Evolutionary conservation across 2,888 invertebrate genomes (phyloP).

Genomic region (Autographa pulchrina): DNA sequence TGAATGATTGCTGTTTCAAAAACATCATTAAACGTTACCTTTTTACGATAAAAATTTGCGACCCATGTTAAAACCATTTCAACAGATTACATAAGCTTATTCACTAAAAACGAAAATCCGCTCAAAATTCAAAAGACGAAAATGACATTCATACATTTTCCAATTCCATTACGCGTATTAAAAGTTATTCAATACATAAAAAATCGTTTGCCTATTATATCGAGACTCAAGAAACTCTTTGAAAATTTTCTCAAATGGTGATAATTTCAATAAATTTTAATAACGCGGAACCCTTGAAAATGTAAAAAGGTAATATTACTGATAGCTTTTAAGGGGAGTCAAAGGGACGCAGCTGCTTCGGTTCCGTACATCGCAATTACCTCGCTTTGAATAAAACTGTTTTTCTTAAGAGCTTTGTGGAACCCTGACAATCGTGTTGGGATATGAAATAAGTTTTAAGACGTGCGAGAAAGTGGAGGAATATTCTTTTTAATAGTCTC

Average conservation of each 20-base stretch:
- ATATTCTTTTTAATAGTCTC: slow-evolving; percentile 25
- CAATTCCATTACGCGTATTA: slow-evolving; percentile 33
- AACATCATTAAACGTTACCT: too few relatives aligned
- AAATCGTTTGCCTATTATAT: slow-evolving; percentile 44
- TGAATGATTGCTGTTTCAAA: too few relatives aligned
- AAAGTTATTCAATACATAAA: slow-evolving; percentile 39
- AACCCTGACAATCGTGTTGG: slow-evolving; percentile 56
- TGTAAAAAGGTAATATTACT: slow-evolving; percentile 68
- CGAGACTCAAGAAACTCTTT: slow-evolving; percentile 42
- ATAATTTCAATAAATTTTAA: slow-evolving; percentile 69
- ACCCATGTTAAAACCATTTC: neutral
- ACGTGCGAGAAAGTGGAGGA: slow-evolving; percentile 22
- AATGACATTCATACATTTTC: slow-evolving; percentile 29
- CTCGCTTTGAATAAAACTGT: slow-evolving; percentile 60
- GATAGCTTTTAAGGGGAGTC: slow-evolving; percentile 65
- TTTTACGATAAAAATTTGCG: neutral
- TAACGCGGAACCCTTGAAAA: slow-evolving; percentile 61
- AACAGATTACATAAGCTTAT: neutral
- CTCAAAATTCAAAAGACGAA: neutral
- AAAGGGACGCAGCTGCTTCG: slow-evolving; percentile 62
- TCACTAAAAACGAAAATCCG: neutral
- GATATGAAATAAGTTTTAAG: slow-evolving; percentile 42
- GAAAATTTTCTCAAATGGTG: slow-evolving; percentile 46
- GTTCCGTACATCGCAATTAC: slow-evolving; percentile 59
- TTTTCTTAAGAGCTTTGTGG: slow-evolving; percentile 60